phyloP scores from a whole-genome alignment of 2,888 invertebrate species.

The Pseudolycoriella hygida region DNA sequence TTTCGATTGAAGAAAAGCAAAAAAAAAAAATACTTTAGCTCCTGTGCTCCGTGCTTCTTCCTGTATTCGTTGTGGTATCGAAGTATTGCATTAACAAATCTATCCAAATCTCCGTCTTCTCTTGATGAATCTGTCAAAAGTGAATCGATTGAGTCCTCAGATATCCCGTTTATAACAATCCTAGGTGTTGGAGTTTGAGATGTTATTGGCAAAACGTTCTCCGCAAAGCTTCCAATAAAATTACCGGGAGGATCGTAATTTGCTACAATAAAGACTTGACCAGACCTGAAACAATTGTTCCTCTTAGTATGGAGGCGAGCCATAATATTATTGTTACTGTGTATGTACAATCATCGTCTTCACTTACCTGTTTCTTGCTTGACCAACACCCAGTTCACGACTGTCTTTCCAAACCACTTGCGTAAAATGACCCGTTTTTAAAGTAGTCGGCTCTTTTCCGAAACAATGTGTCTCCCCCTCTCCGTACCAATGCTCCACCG shows the following conservation, averaged over 20 bases:
- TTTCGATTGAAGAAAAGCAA: no score
- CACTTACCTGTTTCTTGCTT: constrained; percentile 44
- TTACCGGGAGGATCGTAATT: constrained; percentile 83
- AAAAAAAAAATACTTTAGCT: constrained; percentile 30
- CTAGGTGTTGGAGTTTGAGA: constrained; percentile 12
- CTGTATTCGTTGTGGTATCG: constrained; percentile 43
- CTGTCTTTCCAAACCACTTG: constrained; percentile 66
- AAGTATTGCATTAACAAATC: constrained; percentile 33
- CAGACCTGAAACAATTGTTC: constrained; percentile 50
- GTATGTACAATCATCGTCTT: no score
- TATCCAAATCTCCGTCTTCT: constrained; percentile 8
- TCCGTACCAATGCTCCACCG: constrained; percentile 34
- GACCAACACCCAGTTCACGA: constrained; percentile 56
- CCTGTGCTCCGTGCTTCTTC: constrained; percentile 36
- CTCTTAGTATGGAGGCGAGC: no score
- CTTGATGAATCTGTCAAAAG: not conserved
- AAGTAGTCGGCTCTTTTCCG: constrained; percentile 41
- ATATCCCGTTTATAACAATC: constrained; percentile 11
- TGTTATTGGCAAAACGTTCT: constrained; percentile 46
- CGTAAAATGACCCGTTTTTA: constrained; percentile 61
- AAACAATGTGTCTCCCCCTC: constrained; percentile 45
- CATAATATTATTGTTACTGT: no score
- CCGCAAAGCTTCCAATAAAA: constrained; percentile 55
- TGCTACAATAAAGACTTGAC: constrained; percentile 68
- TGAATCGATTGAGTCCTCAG: constrained; percentile 2